Base-by-base conservation (phyloP, 2,797 vertebrate genomes). In the Austrolebias charrua region DNA sequence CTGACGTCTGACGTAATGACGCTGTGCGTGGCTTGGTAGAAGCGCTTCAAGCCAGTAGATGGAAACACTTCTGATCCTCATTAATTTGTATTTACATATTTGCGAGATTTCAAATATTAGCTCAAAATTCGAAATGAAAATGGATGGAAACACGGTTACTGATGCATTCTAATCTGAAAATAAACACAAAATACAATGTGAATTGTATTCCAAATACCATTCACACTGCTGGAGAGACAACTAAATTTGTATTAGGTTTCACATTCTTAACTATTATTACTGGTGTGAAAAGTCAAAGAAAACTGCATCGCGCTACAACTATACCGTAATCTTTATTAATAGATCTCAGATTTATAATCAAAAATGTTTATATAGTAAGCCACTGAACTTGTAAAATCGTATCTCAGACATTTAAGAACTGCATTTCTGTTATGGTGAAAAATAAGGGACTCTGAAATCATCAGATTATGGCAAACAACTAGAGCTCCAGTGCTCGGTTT, bases 231-330 rank as follows among this genome's bases (percentile, higher is more conserved):
- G 62, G 50, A 64, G 46, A 78, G 79, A 63, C 68, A 61, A 75
- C 78, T 88, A 86, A 51, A 87, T n/a, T n/a, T n/a, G n/a, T 88
- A 75, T 82, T 71, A 61, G 75, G 72, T 88, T 80, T 80, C 85
- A 76, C 46, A 74, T 67, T 67, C 57, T 60, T 77, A 72, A 72
- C 45, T 55, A 75, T n/a, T 68, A 68, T 65, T 45, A 66, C 65
- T 10, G 13, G 51, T 55, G 24, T 24, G 18, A 29, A 50, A 49
- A 69, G 60, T 66, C 63, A 63, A 75, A 55, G 58, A 59, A 80
- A 76, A 67, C 33, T 66, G 42, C 65, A 74, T 45, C 5, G 55
- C 56, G 49, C 53, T 43, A 59, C 38, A 76, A 74, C 47, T 42
- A 40, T 35, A n/a, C n/a, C n/a, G n/a, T n/a, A 16, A 20, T 13